These are phyloP conservation scores for Echinometra lucunter DNA, from an alignment of 53 echinoderm and acorn worm species.

Conservation along the genomic window DNA sequence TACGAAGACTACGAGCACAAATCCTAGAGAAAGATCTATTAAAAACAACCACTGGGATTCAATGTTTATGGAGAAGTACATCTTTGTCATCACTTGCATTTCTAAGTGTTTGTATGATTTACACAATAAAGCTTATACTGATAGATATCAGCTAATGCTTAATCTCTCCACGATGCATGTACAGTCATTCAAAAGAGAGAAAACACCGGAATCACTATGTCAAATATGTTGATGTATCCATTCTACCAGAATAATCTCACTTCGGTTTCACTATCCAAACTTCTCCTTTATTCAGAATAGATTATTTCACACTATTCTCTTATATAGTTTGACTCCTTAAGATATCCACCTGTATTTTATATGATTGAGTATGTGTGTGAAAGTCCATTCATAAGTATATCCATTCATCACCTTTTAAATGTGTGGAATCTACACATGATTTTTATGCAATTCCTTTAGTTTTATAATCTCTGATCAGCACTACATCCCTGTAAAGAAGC, in stretches of 20 bases:
- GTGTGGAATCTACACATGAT: background rate
- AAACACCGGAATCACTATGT: background rate
- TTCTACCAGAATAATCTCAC: background rate
- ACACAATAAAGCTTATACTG: background rate
- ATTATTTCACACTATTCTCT: background rate
- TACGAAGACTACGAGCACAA: background rate
- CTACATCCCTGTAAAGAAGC: no score
- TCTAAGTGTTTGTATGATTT: background rate
- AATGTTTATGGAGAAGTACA: background rate
- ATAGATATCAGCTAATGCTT: background rate
- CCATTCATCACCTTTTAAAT: no score
- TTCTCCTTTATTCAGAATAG: background rate
- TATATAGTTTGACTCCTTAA: background rate
- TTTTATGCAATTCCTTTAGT: no score
- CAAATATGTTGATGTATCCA: conserved; percentile 21
- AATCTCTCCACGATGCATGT: background rate
- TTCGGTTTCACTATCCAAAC: background rate
- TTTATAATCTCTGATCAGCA: no score
- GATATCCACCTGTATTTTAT: background rate
- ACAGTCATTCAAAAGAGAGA: background rate
- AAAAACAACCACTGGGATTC: background rate
- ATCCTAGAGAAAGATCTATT: background rate
- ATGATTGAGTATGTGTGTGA: background rate
- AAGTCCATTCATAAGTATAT: background rate
- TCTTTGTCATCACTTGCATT: background rate